A percentile compares a stretch with the other conserved stretches of the same genome.
phyloP scores from a whole-genome alignment of 1,140 invertebrate species.

The Drosophila mauritiana region DNA sequence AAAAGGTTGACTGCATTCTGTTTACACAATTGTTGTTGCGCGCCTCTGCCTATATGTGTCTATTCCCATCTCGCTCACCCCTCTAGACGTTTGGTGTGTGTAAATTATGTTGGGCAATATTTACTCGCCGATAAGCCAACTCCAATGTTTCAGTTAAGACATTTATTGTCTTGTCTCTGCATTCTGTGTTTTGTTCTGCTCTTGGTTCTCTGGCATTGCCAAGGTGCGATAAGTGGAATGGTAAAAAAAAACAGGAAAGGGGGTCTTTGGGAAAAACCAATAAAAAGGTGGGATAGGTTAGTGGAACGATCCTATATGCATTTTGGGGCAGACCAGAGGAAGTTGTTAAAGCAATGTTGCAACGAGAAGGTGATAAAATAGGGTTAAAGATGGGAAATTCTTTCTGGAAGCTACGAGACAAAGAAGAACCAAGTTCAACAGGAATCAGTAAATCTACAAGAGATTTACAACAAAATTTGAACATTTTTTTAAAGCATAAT shows the following conservation, averaged over 20 bases:
- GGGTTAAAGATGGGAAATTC: not conserved
- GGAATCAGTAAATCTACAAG: too few species aligned
- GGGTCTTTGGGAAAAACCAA: slow-evolving; percentile 44
- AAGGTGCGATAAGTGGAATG: slow-evolving; percentile 42
- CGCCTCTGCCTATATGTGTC: slow-evolving; percentile 1
- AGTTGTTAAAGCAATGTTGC: not conserved
- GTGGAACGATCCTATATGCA: slow-evolving; percentile 36
- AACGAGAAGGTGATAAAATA: slow-evolving; percentile 7
- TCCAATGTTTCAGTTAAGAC: slow-evolving; percentile 63
- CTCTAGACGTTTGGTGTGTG: slow-evolving; percentile 32
- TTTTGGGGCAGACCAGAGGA: slow-evolving; percentile 10
- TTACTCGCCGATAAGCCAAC: slow-evolving; percentile 65
- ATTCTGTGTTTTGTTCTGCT: slow-evolving; percentile 9
- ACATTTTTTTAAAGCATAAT: not conserved
- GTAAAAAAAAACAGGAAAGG: not conserved
- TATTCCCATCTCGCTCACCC: not conserved
- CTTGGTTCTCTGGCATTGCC: slow-evolving; percentile 58
- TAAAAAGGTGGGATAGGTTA: slow-evolving; percentile 66
- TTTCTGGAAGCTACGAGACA: not conserved
- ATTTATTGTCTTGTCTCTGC: slow-evolving; percentile 31
- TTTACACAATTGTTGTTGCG: slow-evolving; percentile 66
- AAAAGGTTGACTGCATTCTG: slow-evolving; percentile 79
- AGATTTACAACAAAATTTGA: too few species aligned
- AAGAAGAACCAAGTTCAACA: too few species aligned
- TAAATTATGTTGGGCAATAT: slow-evolving; percentile 80